Conservation (phyloP, 1,140 invertebrate genomes). For the Stegodyphus mimosarum region DNA sequence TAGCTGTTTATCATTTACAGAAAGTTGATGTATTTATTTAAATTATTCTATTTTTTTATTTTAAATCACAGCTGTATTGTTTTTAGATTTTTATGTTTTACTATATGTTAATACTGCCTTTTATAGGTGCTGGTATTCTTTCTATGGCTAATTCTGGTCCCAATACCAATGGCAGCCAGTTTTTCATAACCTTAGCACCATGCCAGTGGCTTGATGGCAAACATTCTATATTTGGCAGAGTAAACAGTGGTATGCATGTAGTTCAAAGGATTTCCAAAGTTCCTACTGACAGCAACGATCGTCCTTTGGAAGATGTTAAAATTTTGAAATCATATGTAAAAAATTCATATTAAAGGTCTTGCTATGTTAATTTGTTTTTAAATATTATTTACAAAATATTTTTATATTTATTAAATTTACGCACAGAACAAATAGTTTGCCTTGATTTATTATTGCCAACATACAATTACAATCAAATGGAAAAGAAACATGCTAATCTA, state of each 20-base stretch:
- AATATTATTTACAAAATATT: neutral
- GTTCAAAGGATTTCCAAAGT: conserved; percentile 92
- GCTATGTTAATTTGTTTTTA: neutral
- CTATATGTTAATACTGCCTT: neutral
- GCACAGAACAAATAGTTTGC: too few relatives aligned
- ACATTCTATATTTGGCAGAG: conserved; percentile 94
- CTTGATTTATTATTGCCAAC: too few relatives aligned
- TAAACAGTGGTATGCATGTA: conserved; percentile 88
- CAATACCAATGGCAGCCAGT: conserved; percentile 93
- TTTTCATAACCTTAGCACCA: conserved; percentile 96
- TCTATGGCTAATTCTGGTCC: conserved; percentile 95
- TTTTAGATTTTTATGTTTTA: conserved; percentile 7
- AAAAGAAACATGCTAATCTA: too few relatives aligned
- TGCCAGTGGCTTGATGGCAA: conserved; percentile 98
- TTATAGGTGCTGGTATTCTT: conserved; percentile 79
- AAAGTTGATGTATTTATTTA: too few relatives aligned
- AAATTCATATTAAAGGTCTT: neutral
- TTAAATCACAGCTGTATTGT: neutral
- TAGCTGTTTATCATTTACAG: too few relatives aligned
- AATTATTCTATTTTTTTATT: too few relatives aligned
- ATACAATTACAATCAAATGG: too few relatives aligned
- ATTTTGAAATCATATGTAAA: conserved; percentile 77
- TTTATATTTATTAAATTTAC: neutral
- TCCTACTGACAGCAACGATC: conserved; percentile 90
- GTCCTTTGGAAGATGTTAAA: conserved; percentile 89